A percentile compares a stretch with the other conserved stretches of the same genome.
Evolutionary conservation across 2,113 vertebrate species (phyloP).

Genomic region (Nettapus auritus): DNA sequence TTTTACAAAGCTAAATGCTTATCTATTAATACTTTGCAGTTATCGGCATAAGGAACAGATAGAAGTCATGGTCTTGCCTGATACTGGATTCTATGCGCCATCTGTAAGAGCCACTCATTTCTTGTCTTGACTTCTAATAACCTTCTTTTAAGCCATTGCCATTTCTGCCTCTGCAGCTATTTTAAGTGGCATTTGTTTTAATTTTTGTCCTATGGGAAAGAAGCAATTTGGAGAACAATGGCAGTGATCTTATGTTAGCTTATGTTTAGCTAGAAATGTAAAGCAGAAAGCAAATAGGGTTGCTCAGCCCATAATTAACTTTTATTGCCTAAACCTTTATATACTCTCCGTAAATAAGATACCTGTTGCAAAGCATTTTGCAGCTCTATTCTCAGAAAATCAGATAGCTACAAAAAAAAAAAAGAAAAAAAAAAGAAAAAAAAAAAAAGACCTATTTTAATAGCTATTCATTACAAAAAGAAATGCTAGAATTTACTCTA

Average conservation of each 20-base stretch:
- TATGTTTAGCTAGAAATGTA: background rate
- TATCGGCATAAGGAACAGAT: background rate
- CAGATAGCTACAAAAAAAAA: constrained; percentile 33
- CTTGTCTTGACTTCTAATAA: background rate
- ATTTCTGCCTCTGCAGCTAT: background rate
- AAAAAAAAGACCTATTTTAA: constrained; percentile 41
- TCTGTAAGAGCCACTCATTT: background rate
- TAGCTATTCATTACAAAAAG: constrained; percentile 48
- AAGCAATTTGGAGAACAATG: background rate
- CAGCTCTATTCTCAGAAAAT: constrained; percentile 1
- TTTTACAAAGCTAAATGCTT: background rate
- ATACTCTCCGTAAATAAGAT: background rate
- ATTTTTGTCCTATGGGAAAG: background rate
- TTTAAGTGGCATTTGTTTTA: background rate
- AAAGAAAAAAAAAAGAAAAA: background rate
- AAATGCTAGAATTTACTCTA: constrained; percentile 11
- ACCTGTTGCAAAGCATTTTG: constrained; percentile 27
- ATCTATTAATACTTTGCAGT: background rate
- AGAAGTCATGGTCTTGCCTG: background rate
- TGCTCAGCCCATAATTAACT: background rate
- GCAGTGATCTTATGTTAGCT: background rate
- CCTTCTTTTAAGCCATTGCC: background rate
- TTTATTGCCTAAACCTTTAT: background rate
- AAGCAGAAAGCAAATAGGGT: constrained; percentile 2
- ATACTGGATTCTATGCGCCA: background rate